These are phyloP conservation scores for Olivierus martensii DNA, from an alignment of 1,140 invertebrate species.

Conservation along the genomic window DNA sequence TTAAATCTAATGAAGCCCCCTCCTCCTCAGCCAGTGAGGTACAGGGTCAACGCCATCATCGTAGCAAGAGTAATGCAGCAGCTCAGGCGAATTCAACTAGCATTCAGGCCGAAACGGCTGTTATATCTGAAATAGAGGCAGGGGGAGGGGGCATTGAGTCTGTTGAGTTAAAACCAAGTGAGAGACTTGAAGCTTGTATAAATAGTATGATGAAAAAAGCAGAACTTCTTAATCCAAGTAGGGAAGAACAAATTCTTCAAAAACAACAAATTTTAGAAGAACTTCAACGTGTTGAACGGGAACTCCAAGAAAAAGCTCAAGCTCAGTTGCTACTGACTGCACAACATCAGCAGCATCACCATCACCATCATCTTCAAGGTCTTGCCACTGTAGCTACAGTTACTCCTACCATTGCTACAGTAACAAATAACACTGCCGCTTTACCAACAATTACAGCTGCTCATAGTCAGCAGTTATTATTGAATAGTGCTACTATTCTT, in stretches of 20 bases:
- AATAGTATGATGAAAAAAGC: constrained; percentile 32
- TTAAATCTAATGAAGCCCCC: constrained; percentile 14
- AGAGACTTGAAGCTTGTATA: constrained; percentile 31
- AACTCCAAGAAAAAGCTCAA: constrained; percentile 49
- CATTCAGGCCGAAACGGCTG: constrained; percentile 8
- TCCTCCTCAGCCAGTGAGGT: constrained; percentile 14
- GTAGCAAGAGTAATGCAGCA: constrained; percentile 10
- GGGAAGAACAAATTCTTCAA: constrained; percentile 50
- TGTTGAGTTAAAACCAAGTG: constrained; percentile 27
- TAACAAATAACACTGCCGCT: constrained; percentile 5
- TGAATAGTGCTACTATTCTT: constrained; percentile 10
- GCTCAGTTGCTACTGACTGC: constrained; percentile 29
- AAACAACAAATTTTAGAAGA: constrained; percentile 66
- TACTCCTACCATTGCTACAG: constrained; percentile 6
- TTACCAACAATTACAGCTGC: constrained; percentile 7
- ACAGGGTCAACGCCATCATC: constrained; percentile 1
- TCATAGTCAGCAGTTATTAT: constrained; percentile 8
- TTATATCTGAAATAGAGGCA: background rate
- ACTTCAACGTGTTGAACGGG: constrained; percentile 56
- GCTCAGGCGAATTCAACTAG: constrained; percentile 9
- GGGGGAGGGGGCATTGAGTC: constrained; percentile 13
- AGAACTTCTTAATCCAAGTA: constrained; percentile 26
- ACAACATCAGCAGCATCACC: constrained; percentile 13
- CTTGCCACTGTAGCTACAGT: constrained; percentile 9
- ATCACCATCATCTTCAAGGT: constrained; percentile 5